A percentile compares a stretch with the other conserved stretches of the same genome.
phyloP scores from a whole-genome alignment of 2,113 vertebrate genomes.

The Patagioenas fasciata region DNA sequence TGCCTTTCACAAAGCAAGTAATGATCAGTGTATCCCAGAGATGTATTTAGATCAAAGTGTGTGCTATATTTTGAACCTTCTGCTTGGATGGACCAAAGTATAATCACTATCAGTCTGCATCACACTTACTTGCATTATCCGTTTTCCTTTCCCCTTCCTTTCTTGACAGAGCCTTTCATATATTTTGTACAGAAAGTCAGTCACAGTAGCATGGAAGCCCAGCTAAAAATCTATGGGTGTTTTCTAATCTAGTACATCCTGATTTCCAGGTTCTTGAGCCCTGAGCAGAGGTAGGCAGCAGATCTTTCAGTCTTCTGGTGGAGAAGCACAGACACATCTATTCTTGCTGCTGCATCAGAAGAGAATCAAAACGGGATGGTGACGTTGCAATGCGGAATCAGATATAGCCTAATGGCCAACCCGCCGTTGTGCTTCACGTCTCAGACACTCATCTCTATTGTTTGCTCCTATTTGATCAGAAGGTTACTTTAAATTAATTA shows the following conservation, averaged over 20 bases:
- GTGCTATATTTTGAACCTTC: not conserved
- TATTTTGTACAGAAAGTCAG: not conserved
- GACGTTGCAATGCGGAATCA: not conserved
- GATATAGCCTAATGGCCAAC: not conserved
- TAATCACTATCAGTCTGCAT: not conserved
- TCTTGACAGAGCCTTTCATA: not conserved
- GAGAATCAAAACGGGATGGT: not conserved
- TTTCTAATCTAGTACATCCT: not conserved
- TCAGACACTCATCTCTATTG: not conserved
- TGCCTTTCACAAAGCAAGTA: not conserved
- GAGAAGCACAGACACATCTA: not conserved
- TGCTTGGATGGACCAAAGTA: not conserved
- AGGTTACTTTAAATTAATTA: not conserved
- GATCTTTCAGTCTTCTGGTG: not conserved
- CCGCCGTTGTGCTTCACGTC: not conserved
- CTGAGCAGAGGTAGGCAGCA: not conserved
- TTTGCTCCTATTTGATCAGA: not conserved
- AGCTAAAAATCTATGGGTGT: not conserved
- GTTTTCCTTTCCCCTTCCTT: not conserved
- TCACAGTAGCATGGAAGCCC: not conserved
- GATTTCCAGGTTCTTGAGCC: not conserved
- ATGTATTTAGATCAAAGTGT: slow-evolving; percentile 6
- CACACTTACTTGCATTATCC: not conserved
- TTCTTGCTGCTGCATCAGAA: not conserved
- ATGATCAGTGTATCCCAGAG: not conserved